Conservation (phyloP, 2,797 vertebrate genomes). For the Lagodon rhomboides region DNA sequence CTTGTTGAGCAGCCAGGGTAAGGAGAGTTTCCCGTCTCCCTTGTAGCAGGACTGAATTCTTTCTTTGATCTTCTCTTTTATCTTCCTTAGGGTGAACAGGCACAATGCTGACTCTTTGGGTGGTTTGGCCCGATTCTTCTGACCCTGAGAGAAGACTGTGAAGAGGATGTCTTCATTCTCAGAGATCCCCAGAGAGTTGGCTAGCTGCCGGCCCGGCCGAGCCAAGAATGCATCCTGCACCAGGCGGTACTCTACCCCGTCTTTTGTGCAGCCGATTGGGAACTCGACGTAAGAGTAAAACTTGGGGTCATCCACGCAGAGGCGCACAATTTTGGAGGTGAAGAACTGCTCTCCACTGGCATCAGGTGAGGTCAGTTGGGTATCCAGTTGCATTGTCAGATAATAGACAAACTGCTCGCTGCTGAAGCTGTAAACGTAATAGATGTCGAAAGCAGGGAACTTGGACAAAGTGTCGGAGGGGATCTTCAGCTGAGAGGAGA, state of each 20-base stretch:
- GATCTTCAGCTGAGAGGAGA: constrained; percentile 98
- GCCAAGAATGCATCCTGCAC: constrained; percentile 97
- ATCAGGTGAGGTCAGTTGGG: constrained; percentile 95
- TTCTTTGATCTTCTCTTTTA: constrained; percentile 99
- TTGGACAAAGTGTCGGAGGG: constrained; percentile 98
- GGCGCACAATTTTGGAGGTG: constrained; percentile 98
- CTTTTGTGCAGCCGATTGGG: constrained; percentile 96
- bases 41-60: constrained; percentile 98
- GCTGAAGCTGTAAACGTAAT: constrained; percentile 98
- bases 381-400: constrained; percentile 97
- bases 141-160: constrained; percentile 97
- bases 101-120: constrained; percentile 98
- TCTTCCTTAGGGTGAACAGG: constrained; percentile 95
- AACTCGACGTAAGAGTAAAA: constrained; percentile 99
- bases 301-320: constrained; percentile 97
- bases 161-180: constrained; percentile 96
- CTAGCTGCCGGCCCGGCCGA: constrained; percentile 92
- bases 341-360: constrained; percentile 98
- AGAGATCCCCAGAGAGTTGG: constrained; percentile 91
- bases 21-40: constrained; percentile 95
- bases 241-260: constrained; percentile 96
- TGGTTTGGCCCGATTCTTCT: constrained; percentile 98
- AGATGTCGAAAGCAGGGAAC: constrained; percentile 98
- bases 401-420: constrained; percentile 99
- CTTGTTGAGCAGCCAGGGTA: constrained; percentile 99